Base-by-base conservation (phyloP, 2,888 invertebrate species). In the Hydrotaea diabolus region DNA sequence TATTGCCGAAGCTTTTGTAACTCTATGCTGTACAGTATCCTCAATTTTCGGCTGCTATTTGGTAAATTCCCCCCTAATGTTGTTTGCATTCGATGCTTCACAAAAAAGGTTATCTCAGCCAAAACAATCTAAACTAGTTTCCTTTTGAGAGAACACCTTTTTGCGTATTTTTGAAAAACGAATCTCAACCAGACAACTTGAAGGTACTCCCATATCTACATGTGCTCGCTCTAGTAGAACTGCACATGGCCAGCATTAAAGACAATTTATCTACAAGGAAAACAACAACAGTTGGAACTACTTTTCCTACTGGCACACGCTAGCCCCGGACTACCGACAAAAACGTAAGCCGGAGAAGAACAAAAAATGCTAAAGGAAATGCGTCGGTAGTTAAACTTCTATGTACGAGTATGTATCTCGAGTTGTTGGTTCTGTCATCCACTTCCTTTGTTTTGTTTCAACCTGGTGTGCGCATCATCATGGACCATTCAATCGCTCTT, bases 351-450 rank as follows among this genome's bases (percentile, higher is more conserved):
- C 49, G 8, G 39, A 0, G 13, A 7, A 62, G 57, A 26, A 75
- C 9, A 64, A 39, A 19, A 39, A 26, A 77, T 57, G 57, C 2
- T 74, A 77, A 80, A 84, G 83, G 83, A 84, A 84, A 84, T 84
- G 80, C 57, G 77, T 77, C 77, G 77, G 71, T 75, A 43, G 17
- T 64, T n/a, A n/a, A 66, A n/a, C 31, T 31, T 31, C 31, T n/a
- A n/a, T n/a, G n/a, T 36, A 36, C 21, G 57, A 26, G 59, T 59
- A 59, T 43, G 13, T 59, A 26, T 59, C 15, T 59, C 26, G 59
- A 13, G 19, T 55, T 55, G n/a, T 36, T 5, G 49, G 26, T 0
- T 43, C 43, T 13, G n/a, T n/a, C n/a, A n/a, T 2, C 13, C 43
- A 8, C 13, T 59, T 23, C 55, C 17, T 55, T 55, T 64, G 39